Base-by-base conservation (phyloP, 2,888 invertebrate species). In the Diadegma fenestrale region DNA sequence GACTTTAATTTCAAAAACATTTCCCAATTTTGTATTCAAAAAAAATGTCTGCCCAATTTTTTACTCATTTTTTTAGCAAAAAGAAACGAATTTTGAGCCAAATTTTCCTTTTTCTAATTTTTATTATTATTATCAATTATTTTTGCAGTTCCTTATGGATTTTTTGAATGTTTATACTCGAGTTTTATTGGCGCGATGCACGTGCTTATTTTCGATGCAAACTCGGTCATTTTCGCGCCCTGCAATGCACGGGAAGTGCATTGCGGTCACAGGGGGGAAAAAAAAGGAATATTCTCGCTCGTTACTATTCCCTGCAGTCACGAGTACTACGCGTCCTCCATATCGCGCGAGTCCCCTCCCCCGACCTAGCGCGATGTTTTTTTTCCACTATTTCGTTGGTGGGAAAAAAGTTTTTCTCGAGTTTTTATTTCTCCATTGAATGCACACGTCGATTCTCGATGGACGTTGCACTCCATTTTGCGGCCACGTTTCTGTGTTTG, bases 401-500 rank as follows among this genome's bases (percentile, higher is more conserved):
- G 26, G 58, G 58, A 26, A 68, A 43, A 43, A 61, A 51, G 33
- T 33, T 8, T 58, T 61, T 41, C 10, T 48, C 37, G 33, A 8
- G 7, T 75, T 81, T 81, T 81, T 69, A 58, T 76, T 61, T 69
- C 33, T 45, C 72, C 43, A 72, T 82, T 61, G 41, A 64, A 82
- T 51, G 45, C 66, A 54, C 66, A 54, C 58, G 72, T 72, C 77
- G 43, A 54, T 41, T 51, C 30, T 58, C 22, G 43, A 19, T 22
- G 66, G 45, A 54, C 64, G 72, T 17, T 64, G 54, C 77, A 72
- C 54, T 69, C 82, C 72, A 58, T 51, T 69, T 69, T 51, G 48
- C 17, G 45, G 14, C 66, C 22, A 64, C 75, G 69, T 75, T 80
- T 80, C 80, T 58, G 37, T 78, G 77, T 82, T 78, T 82, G 78